Percentiles rank a stretch among this genome's conserved stretches.
These are phyloP conservation scores for Tupaia chinensis DNA, from an alignment of 2,113 vertebrate genomes.

Conservation along the genomic window DNA sequence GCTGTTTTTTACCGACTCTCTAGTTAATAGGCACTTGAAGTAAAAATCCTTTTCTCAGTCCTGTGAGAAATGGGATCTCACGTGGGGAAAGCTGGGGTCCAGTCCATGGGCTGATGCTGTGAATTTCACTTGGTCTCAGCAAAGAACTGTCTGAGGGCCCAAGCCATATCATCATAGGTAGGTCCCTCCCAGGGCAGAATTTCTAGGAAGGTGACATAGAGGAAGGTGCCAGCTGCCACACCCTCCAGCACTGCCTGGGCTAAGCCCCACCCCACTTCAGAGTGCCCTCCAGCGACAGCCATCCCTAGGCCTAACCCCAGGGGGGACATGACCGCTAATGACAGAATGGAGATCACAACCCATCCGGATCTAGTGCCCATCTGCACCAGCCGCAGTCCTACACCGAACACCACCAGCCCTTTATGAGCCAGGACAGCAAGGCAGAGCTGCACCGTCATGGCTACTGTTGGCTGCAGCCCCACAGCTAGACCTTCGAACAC, in stretches of 20 bases:
- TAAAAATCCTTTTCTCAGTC: neutral
- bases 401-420: constrained; percentile 93
- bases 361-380: constrained; percentile 84
- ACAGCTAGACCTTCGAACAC: constrained; percentile 95
- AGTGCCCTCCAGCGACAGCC: constrained; percentile 86
- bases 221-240: constrained; percentile 92
- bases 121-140: neutral
- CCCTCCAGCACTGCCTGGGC: constrained; percentile 92
- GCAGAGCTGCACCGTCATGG: constrained; percentile 91
- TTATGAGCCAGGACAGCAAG: constrained; percentile 94
- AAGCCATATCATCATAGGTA: neutral
- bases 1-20: neutral
- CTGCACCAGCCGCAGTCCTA: constrained; percentile 92
- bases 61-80: neutral
- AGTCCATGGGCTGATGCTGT: neutral
- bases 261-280: constrained; percentile 81
- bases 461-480: constrained; percentile 91
- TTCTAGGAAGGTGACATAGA: constrained; percentile 96
- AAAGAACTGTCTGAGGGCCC: neutral
- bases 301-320: constrained; percentile 91
- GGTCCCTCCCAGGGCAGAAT: constrained; percentile 91
- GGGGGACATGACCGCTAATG: constrained; percentile 93
- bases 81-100: neutral
- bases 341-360: constrained; percentile 89
- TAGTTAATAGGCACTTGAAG: neutral